Percentiles rank a stretch among this genome's conserved stretches.
Evolutionary conservation across 2,888 invertebrate genomes (phyloP).

Genomic region (Eristalinus aeneus): DNA sequence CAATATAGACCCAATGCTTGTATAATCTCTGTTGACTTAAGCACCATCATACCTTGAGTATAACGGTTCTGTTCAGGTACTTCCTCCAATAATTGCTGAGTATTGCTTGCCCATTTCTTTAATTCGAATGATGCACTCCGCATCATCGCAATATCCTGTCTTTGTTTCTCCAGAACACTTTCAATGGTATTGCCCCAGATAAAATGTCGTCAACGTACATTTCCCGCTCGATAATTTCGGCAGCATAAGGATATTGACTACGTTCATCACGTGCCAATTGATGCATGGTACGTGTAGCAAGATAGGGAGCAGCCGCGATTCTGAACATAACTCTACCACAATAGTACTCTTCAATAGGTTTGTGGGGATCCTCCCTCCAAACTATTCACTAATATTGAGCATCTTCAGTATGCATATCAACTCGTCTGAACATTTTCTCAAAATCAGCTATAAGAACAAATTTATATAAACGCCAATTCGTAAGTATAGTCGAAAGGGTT

Average conservation of each 20-base stretch:
- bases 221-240: background rate
- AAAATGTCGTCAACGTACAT: slow-evolving; percentile 16
- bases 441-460: slow-evolving; percentile 51
- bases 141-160: no score
- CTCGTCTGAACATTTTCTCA: slow-evolving; percentile 56
- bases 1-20: slow-evolving; percentile 36
- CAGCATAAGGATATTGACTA: slow-evolving; percentile 21
- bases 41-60: background rate
- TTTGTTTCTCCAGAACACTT: no score
- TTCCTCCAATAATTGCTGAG: slow-evolving; percentile 4
- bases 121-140: no score
- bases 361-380: slow-evolving; percentile 15
- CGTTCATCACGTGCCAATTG: slow-evolving; percentile 41
- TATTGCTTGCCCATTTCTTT: slow-evolving; percentile 44
- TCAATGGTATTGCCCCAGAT: no score
- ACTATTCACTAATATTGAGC: slow-evolving; percentile 49
- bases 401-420: slow-evolving; percentile 32
- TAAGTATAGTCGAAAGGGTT: slow-evolving; percentile 33
- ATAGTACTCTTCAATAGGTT: slow-evolving; percentile 26
- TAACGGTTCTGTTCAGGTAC: slow-evolving; percentile 8
- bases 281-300: background rate
- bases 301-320: background rate
- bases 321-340: slow-evolving; percentile 20
- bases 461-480: slow-evolving; percentile 39
- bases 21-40: background rate